Percentiles rank a stretch among this genome's conserved stretches.
phyloP scores from a whole-genome alignment of 2,797 vertebrate genomes.

The Smutsia temminckii region DNA sequence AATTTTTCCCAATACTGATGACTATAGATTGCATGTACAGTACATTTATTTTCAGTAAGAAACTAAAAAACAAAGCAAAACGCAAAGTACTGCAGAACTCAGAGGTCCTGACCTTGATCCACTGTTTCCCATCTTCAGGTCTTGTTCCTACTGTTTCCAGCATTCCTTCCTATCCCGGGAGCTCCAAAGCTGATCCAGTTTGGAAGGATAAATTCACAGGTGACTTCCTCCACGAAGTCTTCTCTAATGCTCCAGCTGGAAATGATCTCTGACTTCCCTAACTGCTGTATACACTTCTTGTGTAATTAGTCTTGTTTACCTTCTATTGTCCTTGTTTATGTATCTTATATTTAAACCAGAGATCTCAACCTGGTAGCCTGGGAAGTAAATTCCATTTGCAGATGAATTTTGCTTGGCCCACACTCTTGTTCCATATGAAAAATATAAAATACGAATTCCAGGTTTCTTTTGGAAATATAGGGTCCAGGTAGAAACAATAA shows the following conservation, averaged over 20 bases:
- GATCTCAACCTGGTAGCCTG: not conserved
- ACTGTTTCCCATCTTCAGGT: not conserved
- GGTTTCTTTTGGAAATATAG: not conserved
- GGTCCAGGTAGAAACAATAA: not conserved
- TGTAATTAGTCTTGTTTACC: not conserved
- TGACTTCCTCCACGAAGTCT: not conserved
- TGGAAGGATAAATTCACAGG: not conserved
- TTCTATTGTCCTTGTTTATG: not conserved
- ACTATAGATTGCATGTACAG: not conserved
- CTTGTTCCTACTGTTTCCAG: not conserved
- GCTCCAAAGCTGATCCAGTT: not conserved
- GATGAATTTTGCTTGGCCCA: not conserved
- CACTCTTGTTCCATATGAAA: not conserved
- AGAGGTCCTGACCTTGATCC: not conserved
- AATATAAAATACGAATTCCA: not conserved
- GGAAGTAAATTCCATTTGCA: not conserved
- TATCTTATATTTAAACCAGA: not conserved
- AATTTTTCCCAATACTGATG: not conserved
- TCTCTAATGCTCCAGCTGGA: not conserved
- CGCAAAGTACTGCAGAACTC: not conserved
- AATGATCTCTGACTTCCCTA: not conserved
- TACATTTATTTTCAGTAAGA: not conserved
- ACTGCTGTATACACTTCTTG: not conserved
- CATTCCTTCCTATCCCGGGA: not conserved
- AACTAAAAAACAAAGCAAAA: not conserved